phyloP scores from a whole-genome alignment of 2,113 vertebrate species.

The Dissostichus mawsoni region DNA sequence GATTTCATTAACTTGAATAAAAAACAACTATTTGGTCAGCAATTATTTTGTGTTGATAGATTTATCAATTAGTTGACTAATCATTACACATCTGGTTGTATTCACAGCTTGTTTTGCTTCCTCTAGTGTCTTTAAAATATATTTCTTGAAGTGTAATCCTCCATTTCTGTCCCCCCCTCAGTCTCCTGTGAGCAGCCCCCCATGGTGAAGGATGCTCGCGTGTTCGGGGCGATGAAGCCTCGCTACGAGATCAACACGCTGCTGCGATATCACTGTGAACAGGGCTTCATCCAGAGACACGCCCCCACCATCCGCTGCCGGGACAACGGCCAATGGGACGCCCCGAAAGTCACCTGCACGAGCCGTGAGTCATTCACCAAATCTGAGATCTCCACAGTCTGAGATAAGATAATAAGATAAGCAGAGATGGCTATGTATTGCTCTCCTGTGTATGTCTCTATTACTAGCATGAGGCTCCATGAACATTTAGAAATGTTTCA shows the following conservation, averaged over 20 bases:
- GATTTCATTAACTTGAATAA: too few relatives aligned
- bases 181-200: slow-evolving; percentile 94
- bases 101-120: too few relatives aligned
- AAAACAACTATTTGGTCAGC: too few relatives aligned
- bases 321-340: slow-evolving; percentile 92
- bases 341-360: slow-evolving; percentile 93
- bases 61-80: too few relatives aligned
- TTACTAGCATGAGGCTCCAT: not conserved
- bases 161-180: slow-evolving; percentile 46
- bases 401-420: too few relatives aligned
- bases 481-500: not conserved
- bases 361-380: slow-evolving; percentile 87
- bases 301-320: slow-evolving; percentile 92
- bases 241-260: slow-evolving; percentile 95
- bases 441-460: too few relatives aligned
- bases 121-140: too few relatives aligned
- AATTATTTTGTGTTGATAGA: too few relatives aligned
- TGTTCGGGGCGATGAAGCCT: slow-evolving; percentile 91
- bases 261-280: slow-evolving; percentile 94
- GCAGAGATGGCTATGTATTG: too few relatives aligned
- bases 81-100: too few relatives aligned
- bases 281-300: slow-evolving; percentile 94
- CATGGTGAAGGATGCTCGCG: slow-evolving; percentile 90
- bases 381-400: too few relatives aligned
- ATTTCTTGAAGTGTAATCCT: too few relatives aligned